Evolutionary conservation across 2,888 invertebrate species (phyloP), one percentile per base, ranked within the genome.

Genomic region (Nasonia oneida): DNA sequence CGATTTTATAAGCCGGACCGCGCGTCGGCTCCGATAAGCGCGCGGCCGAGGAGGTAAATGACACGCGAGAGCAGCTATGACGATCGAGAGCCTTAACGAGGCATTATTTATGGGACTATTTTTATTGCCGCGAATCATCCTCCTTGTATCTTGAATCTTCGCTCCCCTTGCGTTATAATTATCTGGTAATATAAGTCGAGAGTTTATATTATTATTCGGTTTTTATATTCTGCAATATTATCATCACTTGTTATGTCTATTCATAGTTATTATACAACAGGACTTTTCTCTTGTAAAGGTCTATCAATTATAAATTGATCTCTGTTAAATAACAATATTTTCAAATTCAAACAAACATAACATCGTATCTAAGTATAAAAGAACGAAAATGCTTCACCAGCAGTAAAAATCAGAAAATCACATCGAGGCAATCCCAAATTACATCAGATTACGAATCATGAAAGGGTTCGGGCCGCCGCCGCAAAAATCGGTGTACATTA

Each of bases 391-490:
- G 53, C 53, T 57, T 57, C 5, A 2, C 15, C 50, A 50, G 15
- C 15, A 42, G 42, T 42, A 42, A 10, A 42, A 42, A 42, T 10
- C 42, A 47, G 42, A 47, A 47, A 47, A 47, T 47, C 42, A 47
- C 12, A 47, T 37, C 37, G 37, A 0, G 47, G 47, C 47, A 12
- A 29, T 29, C 23, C 73, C 23, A 81, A 84, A 81, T 84, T 76
- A 70, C 67, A 71, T 71, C 70, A 29, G 81, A 84, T 76, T 71
- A 61, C 42, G 57, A 74, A 82, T 85, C 81, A 82, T 82, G 82
- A 83, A 80, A 86, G 80, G 29, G 57, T 64, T 50, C 47, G n/a
- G 0, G 3, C 14, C 23, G 86, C 14, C 23, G 83, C 80, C 76
- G 77, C 83, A 53, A 75, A 77, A 83, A 77, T 47, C 83, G 64